Base-by-base conservation (phyloP, 2,888 invertebrate species). In the Latrodectus hesperus region DNA sequence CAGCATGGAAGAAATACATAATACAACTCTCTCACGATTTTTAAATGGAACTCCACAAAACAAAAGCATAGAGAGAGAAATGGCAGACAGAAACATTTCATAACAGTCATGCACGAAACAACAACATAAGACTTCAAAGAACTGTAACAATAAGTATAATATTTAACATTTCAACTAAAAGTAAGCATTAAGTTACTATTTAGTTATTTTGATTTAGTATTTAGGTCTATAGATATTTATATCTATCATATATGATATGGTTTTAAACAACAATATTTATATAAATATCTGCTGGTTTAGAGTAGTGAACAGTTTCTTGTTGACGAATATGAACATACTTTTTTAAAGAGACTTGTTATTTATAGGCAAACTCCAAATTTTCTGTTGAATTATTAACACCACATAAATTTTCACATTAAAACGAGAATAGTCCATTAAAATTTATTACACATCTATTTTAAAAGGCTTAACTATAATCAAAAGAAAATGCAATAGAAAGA, bases 1-100 rank as follows among this genome's bases (percentile, higher is more conserved):
- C 80, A 80, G 49, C 70, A 49, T 64, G 80, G 80, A 80, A 80
- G 80, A 80, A 80, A 80, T 60, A 72, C 60, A 71, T 72, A 72
- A 9, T 67, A 77, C 77, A 77, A 67, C 77, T 77, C 77, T 77
- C 77, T 77, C 77, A 68, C 77, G 53, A 51, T 22, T 67, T 67
- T 65, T 67, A 17, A 74, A 79, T 70, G n/a, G 26, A 22, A 78
- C 70, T 60, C 16, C 38, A 55, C 55, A 68, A 75, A 26, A 71
- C 68, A 71, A 72, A 12, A 38, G 52, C 70, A 70, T 14, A 52
- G 53, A 60, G 70, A 55, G 53, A 79, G n/a, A 55, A 51, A 22
- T 80, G 10, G 38, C 53, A 60, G n/a, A 53, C n/a, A 38, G 22
- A 22, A 4, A 4, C n/a, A 55, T 14, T 70, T 12, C 53, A 78